Evolutionary conservation across 2,797 vertebrate species (phyloP).

Genomic region (Acropternis orthonyx): DNA sequence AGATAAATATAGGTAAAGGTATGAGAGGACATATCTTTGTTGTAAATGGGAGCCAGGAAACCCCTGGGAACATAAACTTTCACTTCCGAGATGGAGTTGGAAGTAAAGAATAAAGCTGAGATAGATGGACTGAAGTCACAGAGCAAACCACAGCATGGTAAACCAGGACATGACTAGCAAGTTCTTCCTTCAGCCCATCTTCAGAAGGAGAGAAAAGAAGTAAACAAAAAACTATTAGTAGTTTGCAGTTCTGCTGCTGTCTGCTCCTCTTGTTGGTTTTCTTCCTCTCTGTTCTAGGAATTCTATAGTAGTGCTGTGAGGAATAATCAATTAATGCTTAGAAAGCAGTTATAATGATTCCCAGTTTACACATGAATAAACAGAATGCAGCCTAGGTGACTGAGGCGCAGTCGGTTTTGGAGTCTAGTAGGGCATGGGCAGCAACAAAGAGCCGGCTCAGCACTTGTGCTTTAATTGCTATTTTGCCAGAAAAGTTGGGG

Average conservation of each 20-base stretch:
- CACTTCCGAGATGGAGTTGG: background rate
- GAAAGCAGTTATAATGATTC: conserved; percentile 64
- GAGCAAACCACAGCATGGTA: background rate
- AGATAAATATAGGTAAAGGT: background rate
- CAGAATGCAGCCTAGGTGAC: conserved; percentile 47
- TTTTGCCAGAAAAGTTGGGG: conserved; percentile 55
- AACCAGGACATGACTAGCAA: background rate
- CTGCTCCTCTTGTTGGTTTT: conserved; percentile 26
- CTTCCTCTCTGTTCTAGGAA: conserved; percentile 27
- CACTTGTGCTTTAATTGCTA: conserved; percentile 54
- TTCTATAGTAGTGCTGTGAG: conserved; percentile 20
- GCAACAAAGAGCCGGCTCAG: conserved; percentile 61
- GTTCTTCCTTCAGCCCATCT: background rate
- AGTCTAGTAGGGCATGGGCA: conserved; percentile 44
- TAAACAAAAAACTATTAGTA: background rate
- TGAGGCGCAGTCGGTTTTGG: conserved; percentile 47
- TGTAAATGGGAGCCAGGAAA: background rate
- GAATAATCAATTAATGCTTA: conserved; percentile 68
- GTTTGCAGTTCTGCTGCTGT: background rate
- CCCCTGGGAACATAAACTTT: background rate
- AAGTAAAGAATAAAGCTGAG: background rate
- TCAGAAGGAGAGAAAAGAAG: background rate
- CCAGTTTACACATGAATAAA: conserved; percentile 63
- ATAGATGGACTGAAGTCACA: background rate
- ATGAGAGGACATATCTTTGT: background rate